A percentile compares a stretch with the other conserved stretches of the same genome.
These are phyloP conservation scores for Caranx ignobilis DNA, from an alignment of 2,113 vertebrate genomes.

Conservation along the genomic window DNA sequence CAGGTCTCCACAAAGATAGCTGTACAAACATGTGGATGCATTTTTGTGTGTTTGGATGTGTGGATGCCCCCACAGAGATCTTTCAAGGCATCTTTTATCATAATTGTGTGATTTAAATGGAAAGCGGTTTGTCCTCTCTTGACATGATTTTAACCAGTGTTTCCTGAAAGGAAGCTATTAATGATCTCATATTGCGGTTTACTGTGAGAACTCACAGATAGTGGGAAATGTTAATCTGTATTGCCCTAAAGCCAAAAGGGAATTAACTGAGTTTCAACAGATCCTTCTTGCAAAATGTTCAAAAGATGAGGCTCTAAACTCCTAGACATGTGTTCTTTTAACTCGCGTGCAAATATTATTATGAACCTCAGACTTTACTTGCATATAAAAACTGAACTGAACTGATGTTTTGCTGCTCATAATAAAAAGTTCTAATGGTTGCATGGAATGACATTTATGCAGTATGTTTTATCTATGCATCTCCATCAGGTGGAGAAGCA, in stretches of 20 bases:
- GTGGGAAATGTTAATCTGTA: slow-evolving; percentile 36
- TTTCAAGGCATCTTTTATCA: slow-evolving; percentile 41
- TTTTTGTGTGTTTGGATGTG: background rate
- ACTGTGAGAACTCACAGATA: slow-evolving; percentile 44
- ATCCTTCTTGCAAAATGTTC: slow-evolving; percentile 28
- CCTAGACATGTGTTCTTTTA: slow-evolving; percentile 7
- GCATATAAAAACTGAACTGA: background rate
- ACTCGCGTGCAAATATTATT: background rate
- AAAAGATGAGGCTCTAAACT: background rate
- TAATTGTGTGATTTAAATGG: slow-evolving; percentile 57
- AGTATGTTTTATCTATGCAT: background rate
- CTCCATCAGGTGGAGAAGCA: slow-evolving; percentile 90
- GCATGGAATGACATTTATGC: slow-evolving; percentile 1
- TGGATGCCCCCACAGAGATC: slow-evolving; percentile 21
- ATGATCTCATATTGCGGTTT: slow-evolving; percentile 73
- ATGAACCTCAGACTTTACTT: background rate
- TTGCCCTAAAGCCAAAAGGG: slow-evolving; percentile 13
- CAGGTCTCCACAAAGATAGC: too few species aligned
- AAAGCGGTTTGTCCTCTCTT: slow-evolving; percentile 52
- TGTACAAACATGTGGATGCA: background rate
- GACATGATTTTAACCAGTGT: slow-evolving; percentile 52
- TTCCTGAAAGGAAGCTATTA: slow-evolving; percentile 65
- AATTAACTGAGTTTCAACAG: slow-evolving; percentile 44
- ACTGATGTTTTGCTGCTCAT: background rate
- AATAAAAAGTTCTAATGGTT: background rate